Percentiles rank a stretch among this genome's conserved stretches.
Evolutionary conservation across 2,113 vertebrate species (phyloP).

Genomic region (Oryzias javanicus): DNA sequence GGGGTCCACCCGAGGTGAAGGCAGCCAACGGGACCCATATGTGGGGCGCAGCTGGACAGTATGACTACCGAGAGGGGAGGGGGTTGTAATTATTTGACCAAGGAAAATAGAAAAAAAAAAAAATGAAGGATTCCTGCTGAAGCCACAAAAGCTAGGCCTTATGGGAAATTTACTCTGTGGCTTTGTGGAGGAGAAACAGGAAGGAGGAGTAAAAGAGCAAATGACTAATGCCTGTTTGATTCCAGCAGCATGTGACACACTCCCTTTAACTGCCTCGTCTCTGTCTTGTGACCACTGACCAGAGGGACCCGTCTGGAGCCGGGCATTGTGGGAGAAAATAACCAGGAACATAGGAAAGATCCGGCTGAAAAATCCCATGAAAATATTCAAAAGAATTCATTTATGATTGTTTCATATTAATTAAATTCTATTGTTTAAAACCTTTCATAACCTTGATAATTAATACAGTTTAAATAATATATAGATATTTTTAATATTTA

Average conservation of each 20-base stretch:
- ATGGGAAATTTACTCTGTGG: slow-evolving; percentile 43
- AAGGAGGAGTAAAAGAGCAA: slow-evolving; percentile 44
- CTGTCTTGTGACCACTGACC: slow-evolving; percentile 45
- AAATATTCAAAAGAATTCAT: neutral
- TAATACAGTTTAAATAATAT: no score
- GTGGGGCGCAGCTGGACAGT: slow-evolving; percentile 37
- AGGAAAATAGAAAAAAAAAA: neutral
- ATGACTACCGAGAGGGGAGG: slow-evolving; percentile 3
- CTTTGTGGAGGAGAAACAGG: slow-evolving; percentile 13
- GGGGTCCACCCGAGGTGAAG: slow-evolving; percentile 51
- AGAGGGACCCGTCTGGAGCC: slow-evolving; percentile 27
- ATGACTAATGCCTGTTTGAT: slow-evolving; percentile 58
- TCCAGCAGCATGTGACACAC: slow-evolving; percentile 64
- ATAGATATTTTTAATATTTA: no score
- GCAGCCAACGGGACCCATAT: slow-evolving; percentile 36
- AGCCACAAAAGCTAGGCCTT: slow-evolving; percentile 25
- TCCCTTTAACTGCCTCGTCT: slow-evolving; percentile 26
- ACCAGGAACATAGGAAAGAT: neutral
- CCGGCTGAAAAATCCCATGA: neutral
- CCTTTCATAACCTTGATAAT: no score
- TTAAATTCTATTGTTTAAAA: no score
- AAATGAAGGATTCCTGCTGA: slow-evolving; percentile 5
- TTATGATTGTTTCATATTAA: neutral
- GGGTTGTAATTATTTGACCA: slow-evolving; percentile 14
- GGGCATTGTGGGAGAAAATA: slow-evolving; percentile 24